phyloP scores from a whole-genome alignment of 2,113 vertebrate genomes.

The Sinocyclocheilus anshuiensis region DNA sequence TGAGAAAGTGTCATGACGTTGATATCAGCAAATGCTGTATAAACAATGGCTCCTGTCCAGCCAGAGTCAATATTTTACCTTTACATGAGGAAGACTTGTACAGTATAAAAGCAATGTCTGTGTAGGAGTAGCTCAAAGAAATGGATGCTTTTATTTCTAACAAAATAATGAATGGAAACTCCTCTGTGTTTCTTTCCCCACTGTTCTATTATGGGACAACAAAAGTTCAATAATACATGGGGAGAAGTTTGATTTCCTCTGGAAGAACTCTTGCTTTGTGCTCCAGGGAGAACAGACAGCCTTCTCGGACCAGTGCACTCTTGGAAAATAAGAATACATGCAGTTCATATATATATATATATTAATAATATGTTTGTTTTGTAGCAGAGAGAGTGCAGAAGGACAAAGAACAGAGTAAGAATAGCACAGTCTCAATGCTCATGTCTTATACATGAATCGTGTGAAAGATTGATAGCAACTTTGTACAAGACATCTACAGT shows the following conservation, averaged over 20 bases:
- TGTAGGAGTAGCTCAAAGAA: background rate
- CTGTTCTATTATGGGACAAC: conserved; percentile 64
- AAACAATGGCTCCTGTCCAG: conserved; percentile 26
- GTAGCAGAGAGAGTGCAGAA: background rate
- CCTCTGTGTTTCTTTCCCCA: conserved; percentile 9
- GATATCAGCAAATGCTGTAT: background rate
- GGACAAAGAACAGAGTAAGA: conserved; percentile 17
- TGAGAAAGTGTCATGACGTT: background rate
- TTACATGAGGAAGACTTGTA: background rate
- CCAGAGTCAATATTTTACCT: background rate
- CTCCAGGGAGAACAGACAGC: conserved; percentile 42
- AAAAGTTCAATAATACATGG: conserved; percentile 71
- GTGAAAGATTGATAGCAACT: conserved; percentile 57
- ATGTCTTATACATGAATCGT: conserved; percentile 54
- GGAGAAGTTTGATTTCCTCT: conserved; percentile 54
- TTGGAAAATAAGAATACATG: conserved; percentile 21
- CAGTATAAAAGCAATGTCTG: conserved; percentile 10
- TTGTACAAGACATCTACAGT: conserved; percentile 33
- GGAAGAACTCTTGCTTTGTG: conserved; percentile 8
- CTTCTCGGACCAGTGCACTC: conserved; percentile 42
- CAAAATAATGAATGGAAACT: conserved; percentile 35
- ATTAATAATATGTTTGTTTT: conserved; percentile 28
- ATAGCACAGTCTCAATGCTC: conserved; percentile 34
- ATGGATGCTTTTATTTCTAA: conserved; percentile 22
- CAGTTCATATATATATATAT: conserved; percentile 19